phyloP scores from a whole-genome alignment of 2,888 invertebrate genomes.

The Laspeyria flexula region DNA sequence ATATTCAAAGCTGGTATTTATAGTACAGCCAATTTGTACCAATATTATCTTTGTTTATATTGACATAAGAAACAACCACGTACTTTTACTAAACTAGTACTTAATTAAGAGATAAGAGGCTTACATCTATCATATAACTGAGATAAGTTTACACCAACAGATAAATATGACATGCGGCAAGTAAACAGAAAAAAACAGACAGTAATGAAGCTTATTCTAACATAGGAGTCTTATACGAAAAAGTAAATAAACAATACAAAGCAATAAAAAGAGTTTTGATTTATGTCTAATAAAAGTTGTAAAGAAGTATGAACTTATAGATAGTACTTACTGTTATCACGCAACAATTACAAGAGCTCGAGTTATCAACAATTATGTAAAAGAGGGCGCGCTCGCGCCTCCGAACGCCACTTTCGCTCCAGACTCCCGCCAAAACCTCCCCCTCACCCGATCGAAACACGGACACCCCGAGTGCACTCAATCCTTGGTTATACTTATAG shows the following conservation, averaged over 20 bases:
- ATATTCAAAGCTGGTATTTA: conserved; percentile 31
- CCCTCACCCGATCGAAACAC: conserved; percentile 56
- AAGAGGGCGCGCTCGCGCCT: conserved; percentile 60
- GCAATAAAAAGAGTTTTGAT: neutral
- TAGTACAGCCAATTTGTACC: conserved; percentile 9
- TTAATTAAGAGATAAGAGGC: conserved; percentile 40
- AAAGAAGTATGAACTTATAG: conserved; percentile 40
- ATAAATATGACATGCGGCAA: conserved; percentile 43
- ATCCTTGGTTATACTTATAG: conserved; percentile 50
- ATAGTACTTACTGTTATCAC: conserved; percentile 80
- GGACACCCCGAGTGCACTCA: conserved; percentile 56
- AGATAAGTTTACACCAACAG: conserved; percentile 41
- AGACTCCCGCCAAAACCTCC: conserved; percentile 60
- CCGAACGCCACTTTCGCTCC: conserved; percentile 64
- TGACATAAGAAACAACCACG: conserved; percentile 25
- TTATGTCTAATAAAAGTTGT: conserved; percentile 14
- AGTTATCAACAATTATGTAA: conserved; percentile 75
- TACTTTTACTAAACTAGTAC: conserved; percentile 24
- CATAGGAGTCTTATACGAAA: neutral
- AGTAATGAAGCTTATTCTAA: conserved; percentile 19
- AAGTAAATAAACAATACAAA: conserved; percentile 12
- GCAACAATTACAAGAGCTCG: conserved; percentile 75
- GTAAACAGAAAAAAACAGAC: conserved; percentile 30
- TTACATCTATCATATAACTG: conserved; percentile 35
- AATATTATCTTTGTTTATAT: conserved; percentile 21